Evolutionary conservation across 2,888 invertebrate species (phyloP), one percentile per base, ranked within the genome.

Genomic region (Eupithecia subumbrata): DNA sequence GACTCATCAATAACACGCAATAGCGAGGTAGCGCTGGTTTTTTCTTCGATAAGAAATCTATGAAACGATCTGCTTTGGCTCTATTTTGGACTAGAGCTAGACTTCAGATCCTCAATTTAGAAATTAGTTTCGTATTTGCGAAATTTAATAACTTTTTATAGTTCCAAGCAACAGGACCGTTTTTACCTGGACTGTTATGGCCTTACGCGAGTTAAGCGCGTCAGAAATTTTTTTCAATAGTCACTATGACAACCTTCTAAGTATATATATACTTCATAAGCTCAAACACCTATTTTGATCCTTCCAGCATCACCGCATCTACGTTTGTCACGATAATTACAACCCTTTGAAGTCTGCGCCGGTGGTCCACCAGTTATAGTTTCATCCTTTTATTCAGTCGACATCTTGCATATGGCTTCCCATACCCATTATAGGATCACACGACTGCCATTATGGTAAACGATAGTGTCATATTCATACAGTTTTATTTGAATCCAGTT

Each of bases 291-390:
- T 64, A 52, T 30, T 73, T 76, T 71, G 72, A 72, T 78, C 45
- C 85, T 89, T 89, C 88, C 80, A 88, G 88, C 83, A 80, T 79
- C 71, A 76, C 84, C 83, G 84, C 83, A 84, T 86, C 87, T 84
- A 85, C 83, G 87, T 87, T 87, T 88, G 90, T 90, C 89, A 89
- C 89, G 87, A 87, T 88, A 87, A 90, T 92, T 92, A 89, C 88
- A 88, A 81, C 84, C 85, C 92, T 94, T 94, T 94, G 94, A 94
- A 86, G 92, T 83, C 91, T 85, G 85, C 85, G 89, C 88, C 91
- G 94, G 93, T 94, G 94, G 94, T 93, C 94, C 84, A 76, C 85
- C 86, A 87, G 86, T 85, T 87, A 87, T 85, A 85, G 87, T 85
- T 86, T 88, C 87, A 85, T 87, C 89, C 88, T 91, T 92, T 92